Conservation (phyloP, 2,888 invertebrate genomes). For the Amphipoea lucens region DNA sequence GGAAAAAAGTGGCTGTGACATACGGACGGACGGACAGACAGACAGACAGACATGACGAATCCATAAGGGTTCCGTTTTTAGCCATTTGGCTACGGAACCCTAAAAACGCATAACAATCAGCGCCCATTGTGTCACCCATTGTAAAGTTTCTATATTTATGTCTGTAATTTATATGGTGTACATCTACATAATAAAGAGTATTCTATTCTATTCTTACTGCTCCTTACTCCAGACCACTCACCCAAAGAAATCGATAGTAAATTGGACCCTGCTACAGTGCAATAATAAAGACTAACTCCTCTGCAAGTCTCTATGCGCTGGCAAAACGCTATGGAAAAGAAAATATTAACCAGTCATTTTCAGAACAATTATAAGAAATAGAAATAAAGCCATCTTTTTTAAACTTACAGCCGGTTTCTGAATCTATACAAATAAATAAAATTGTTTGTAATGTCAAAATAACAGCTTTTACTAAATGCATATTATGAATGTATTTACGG, state of each 20-base stretch:
- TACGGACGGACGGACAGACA: no score
- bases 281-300: not conserved
- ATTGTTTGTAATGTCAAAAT: no score
- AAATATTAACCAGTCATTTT: conserved; percentile 19
- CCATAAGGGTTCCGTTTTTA: no score
- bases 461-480: not conserved
- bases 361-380: not conserved
- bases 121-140: not conserved
- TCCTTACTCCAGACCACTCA: conserved; percentile 5
- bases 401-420: not conserved
- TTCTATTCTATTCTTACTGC: not conserved
- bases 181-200: no score
- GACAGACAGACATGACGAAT: no score
- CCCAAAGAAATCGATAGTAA: conserved; percentile 45
- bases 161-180: no score
- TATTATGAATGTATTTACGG: not conserved
- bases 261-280: conserved; percentile 32
- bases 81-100: no score
- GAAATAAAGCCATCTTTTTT: not conserved
- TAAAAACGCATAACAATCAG: no score
- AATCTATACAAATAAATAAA: not conserved
- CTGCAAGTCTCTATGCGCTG: not conserved
- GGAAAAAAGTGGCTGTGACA: no score
- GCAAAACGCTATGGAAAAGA: not conserved
- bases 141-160: no score